A percentile compares a stretch with the other conserved stretches of the same genome.
Conservation (phyloP, 2,888 invertebrate genomes). For the Rosalia funebris region DNA sequence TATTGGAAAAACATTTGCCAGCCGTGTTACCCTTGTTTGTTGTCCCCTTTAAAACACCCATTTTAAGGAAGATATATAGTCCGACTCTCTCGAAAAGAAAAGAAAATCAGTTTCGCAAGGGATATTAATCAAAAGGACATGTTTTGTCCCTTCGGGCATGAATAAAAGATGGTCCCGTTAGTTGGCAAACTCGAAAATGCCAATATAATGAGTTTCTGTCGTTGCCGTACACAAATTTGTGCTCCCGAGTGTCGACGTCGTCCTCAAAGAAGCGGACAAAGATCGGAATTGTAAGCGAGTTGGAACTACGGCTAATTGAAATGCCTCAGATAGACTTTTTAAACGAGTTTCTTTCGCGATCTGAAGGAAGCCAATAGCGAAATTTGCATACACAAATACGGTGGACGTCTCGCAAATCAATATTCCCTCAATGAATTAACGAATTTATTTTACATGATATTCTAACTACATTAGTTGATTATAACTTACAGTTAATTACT, state of each 20-base stretch:
- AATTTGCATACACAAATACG: too few species aligned
- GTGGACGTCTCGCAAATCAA: too few species aligned
- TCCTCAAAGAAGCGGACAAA: slow-evolving; percentile 1
- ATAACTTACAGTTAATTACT: too few species aligned
- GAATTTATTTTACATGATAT: too few species aligned
- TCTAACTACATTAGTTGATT: too few species aligned
- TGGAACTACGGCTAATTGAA: slow-evolving; percentile 2
- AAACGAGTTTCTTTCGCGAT: background rate
- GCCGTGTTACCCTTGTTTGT: background rate
- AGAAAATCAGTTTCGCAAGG: slow-evolving; percentile 29
- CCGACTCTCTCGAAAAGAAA: slow-evolving; percentile 19
- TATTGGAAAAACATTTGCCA: background rate
- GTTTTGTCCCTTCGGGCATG: slow-evolving; percentile 31
- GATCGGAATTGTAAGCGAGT: background rate
- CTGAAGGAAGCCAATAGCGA: too few species aligned
- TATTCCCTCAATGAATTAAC: too few species aligned
- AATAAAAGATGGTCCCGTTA: slow-evolving; percentile 21
- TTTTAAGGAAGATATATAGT: slow-evolving; percentile 28
- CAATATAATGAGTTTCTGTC: slow-evolving; percentile 14
- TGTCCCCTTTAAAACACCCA: slow-evolving; percentile 6
- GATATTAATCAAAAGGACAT: slow-evolving; percentile 37
- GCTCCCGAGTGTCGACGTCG: background rate
- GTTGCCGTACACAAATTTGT: slow-evolving; percentile 1
- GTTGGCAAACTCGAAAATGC: slow-evolving; percentile 8
- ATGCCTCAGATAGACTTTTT: background rate